Evolutionary conservation across 1,140 invertebrate species (phyloP), one percentile per base, ranked within the genome.

Genomic region (Caenorhabditis briggsae): DNA sequence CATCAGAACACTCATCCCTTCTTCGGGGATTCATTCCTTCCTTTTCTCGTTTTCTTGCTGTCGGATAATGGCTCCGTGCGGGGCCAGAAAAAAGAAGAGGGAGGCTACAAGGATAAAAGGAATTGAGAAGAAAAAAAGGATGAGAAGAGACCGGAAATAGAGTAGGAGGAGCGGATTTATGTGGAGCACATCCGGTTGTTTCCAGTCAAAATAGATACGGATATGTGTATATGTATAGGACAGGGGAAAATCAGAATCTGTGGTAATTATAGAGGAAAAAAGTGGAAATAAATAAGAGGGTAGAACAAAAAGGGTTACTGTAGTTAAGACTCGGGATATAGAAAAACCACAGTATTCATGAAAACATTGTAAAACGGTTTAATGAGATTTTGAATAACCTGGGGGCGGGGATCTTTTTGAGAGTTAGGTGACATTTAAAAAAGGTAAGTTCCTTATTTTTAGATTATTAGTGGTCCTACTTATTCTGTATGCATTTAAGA

Each of bases 151-250:
- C 16, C 12, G n/a, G 56, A 43, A 46, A 18, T 8, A 70, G n/a
- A 43, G 16, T 16, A 70, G 43, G 64, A 70, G 16, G 41, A 70
- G 64, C 12, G 64, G 64, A 70, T 70, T 70, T 70, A 70, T 70
- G 41, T 70, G 64, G 64, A 43, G 33, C 64, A 70, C 64, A 70
- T 70, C 64, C 64, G 33, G 64, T 70, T 70, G 64, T 70, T 70
- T 70, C 64, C 64, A 70, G 41, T 70, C 64, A 70, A 70, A 70
- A 46, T 23, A 43, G 41, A 70, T 70, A 70, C 64, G 64, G 64
- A 70, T 70, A 70, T 70, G 18, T 18, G 20, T 14, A 33, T 33
- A 33, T 33, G 33, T 33, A 33, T 33, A 33, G 33, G 33, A 33
- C 33, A 46, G 12, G 20, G 20, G 41, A 70, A 23, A 70, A 70